These are phyloP conservation scores for Habrosyne pyritoides DNA, from an alignment of 2,888 invertebrate species.

Conservation along the genomic window DNA sequence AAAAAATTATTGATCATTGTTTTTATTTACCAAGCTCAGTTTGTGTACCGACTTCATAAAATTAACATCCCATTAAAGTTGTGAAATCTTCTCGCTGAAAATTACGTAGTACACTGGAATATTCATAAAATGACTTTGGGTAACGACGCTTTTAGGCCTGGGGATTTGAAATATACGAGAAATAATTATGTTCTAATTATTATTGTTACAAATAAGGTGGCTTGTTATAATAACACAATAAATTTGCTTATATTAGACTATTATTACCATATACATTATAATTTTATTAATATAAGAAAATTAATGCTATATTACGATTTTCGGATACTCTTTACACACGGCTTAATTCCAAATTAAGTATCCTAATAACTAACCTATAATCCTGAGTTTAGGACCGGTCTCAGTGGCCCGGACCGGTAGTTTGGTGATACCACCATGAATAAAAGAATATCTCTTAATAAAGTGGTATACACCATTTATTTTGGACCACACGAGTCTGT, in stretches of 20 bases:
- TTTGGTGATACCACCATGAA: too few relatives aligned
- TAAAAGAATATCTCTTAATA: too few relatives aligned
- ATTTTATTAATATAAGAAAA: too few relatives aligned
- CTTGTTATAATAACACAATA: slow-evolving; percentile 2
- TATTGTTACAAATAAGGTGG: slow-evolving; percentile 25
- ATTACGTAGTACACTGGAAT: slow-evolving; percentile 34
- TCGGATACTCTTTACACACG: too few relatives aligned
- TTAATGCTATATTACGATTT: too few relatives aligned
- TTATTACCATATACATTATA: not conserved
- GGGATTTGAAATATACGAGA: slow-evolving; percentile 12
- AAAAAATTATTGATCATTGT: not conserved
- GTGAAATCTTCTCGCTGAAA: slow-evolving; percentile 23
- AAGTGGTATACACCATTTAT: too few relatives aligned
- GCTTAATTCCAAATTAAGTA: too few relatives aligned
- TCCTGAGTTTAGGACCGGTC: too few relatives aligned
- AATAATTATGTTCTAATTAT: slow-evolving; percentile 32
- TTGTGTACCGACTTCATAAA: not conserved
- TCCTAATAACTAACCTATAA: too few relatives aligned
- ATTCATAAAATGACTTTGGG: slow-evolving; percentile 33
- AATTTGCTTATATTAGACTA: not conserved
- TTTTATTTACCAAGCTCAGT: slow-evolving; percentile 9
- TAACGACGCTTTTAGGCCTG: not conserved
- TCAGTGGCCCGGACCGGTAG: too few relatives aligned
- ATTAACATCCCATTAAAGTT: slow-evolving; percentile 15
- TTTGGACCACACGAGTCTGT: too few relatives aligned